Evolutionary conservation across 2,797 vertebrate genomes (phyloP).

Genomic region (Tolypeutes matacus): DNA sequence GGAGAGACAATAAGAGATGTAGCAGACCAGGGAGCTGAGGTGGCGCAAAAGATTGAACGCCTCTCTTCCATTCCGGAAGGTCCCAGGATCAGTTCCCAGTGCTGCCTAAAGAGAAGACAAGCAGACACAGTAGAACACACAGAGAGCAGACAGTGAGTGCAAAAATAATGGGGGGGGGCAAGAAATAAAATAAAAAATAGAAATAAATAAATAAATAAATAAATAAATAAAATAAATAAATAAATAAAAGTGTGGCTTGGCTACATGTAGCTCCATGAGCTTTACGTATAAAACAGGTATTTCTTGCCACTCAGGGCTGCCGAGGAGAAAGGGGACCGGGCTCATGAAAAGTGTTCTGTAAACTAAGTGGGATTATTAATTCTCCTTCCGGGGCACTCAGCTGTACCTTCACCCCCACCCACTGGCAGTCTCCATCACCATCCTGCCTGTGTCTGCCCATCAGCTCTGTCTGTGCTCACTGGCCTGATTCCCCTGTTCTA

Average conservation of each 20-base stretch:
- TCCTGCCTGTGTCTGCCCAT: neutral
- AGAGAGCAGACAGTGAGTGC: too few species aligned
- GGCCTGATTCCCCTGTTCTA: neutral
- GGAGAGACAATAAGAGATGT: too few species aligned
- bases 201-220: too few species aligned
- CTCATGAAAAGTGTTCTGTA: neutral
- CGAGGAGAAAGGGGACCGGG: neutral
- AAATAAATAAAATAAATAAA: too few species aligned
- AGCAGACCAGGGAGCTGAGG: neutral
- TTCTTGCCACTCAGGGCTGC: neutral
- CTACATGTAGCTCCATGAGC: neutral
- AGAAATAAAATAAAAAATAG: too few species aligned
- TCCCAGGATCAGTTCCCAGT: too few species aligned
- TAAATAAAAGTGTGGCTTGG: too few species aligned
- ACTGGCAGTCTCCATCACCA: neutral
- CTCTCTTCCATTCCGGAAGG: too few species aligned
- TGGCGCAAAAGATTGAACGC: too few species aligned
- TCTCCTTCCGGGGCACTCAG: neutral
- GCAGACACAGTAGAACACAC: too few species aligned
- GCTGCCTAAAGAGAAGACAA: too few species aligned
- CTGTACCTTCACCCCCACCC: neutral
- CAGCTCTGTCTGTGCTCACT: conserved; percentile 36
- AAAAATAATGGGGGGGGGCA: too few species aligned
- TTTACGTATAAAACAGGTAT: neutral
- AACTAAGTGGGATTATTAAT: neutral